A percentile compares a stretch with the other conserved stretches of the same genome.
Conservation (phyloP, 2,113 vertebrate genomes). For the Neogobius melanostomus region DNA sequence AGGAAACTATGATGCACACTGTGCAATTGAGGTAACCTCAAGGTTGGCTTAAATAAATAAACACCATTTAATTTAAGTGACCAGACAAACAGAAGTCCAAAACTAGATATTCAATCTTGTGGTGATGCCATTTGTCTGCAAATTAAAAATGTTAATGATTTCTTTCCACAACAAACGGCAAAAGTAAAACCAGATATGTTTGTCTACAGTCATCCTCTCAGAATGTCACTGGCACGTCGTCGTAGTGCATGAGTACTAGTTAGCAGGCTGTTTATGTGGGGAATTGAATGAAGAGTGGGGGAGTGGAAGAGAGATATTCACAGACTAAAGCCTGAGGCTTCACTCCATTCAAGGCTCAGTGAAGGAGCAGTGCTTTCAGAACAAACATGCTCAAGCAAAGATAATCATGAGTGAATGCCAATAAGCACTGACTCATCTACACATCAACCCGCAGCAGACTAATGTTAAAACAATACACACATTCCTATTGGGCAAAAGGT, state of each 20-base stretch:
- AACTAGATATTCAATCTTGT: not conserved
- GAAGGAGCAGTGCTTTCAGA: conserved; percentile 48
- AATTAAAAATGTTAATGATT: not conserved
- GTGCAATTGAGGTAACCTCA: conserved; percentile 29
- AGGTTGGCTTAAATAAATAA: conserved; percentile 11
- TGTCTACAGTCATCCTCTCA: not conserved
- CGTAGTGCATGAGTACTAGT: conserved; percentile 30
- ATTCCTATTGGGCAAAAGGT: not conserved
- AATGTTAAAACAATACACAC: conserved; percentile 13
- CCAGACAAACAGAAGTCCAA: conserved; percentile 5
- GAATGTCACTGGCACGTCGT: not conserved
- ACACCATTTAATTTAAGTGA: conserved; percentile 22
- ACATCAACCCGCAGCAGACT: conserved; percentile 14
- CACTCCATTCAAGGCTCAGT: conserved; percentile 55
- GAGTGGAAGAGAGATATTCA: conserved; percentile 18
- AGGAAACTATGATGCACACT: conserved; percentile 64
- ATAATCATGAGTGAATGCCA: conserved; percentile 64
- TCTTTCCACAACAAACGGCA: not conserved
- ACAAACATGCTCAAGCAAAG: conserved; percentile 63
- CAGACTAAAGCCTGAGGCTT: conserved; percentile 59
- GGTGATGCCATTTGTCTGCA: not conserved
- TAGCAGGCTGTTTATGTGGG: conserved; percentile 30
- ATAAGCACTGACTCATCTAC: conserved; percentile 46
- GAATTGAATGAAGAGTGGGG: conserved; percentile 19
- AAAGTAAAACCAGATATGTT: not conserved